Conservation (phyloP, 2,113 vertebrate species). For the Falcunculus frontatus region DNA sequence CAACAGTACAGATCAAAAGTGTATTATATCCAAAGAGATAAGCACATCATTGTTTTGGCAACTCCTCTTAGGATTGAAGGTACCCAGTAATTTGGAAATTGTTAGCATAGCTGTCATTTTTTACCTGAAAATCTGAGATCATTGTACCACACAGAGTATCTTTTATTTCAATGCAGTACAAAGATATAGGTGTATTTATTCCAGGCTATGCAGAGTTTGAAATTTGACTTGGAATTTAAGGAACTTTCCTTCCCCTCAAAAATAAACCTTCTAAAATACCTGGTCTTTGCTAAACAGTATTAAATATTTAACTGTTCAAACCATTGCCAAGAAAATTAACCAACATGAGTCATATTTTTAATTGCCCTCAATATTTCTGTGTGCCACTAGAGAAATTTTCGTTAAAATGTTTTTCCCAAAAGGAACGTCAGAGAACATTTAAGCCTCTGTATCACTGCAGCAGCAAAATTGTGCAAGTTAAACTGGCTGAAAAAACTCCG, state of each 20-base stretch:
- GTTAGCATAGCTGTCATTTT: not conserved
- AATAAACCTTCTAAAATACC: not conserved
- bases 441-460: not conserved
- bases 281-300: not conserved
- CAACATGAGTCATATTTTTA: not conserved
- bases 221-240: not conserved
- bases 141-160: not conserved
- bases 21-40: not conserved
- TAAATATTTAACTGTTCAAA: not conserved
- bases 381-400: not conserved
- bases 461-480: not conserved
- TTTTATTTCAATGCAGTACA: not conserved
- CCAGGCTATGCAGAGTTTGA: not conserved
- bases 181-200: not conserved
- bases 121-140: not conserved
- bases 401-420: not conserved
- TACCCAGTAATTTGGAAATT: not conserved
- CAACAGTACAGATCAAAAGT: not conserved
- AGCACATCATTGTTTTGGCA: not conserved
- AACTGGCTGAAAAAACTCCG: not conserved
- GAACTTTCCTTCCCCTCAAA: not conserved
- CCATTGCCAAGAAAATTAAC: not conserved
- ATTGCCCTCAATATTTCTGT: not conserved
- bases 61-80: not conserved
- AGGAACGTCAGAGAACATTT: not conserved